Evolutionary conservation across 2,888 invertebrate species (phyloP), one percentile per base, ranked within the genome.

Genomic region (Eledona agricola): DNA sequence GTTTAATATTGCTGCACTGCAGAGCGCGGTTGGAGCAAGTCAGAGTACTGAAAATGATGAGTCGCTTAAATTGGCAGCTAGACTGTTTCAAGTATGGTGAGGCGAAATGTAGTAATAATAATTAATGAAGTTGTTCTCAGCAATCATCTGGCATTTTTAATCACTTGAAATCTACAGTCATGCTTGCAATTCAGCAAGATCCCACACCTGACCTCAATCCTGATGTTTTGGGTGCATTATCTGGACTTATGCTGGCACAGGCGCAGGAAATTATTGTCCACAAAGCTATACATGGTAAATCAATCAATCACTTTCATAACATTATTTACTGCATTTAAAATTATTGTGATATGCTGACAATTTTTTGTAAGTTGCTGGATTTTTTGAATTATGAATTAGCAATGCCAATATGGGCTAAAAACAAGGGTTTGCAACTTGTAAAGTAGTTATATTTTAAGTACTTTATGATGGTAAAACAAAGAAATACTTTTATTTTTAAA

Each of bases 241-340:
- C 90, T 40, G 82, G 89, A 32, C 79, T 99, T 35, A 96, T 97
- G 96, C 79, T 98, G 31, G 97, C 99, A 7, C 98, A 99, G 79
- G 98, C 96, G 4, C 99, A 99, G 78, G 99, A 99, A 79, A 90
- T 95, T 60, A 93, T 98, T 75, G 93, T 94, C 32, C 85, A 89
- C 71, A 99, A 99, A 80, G 96, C 97, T 38, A 89, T 92, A 59
- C 84, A 87, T 70, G 91, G 88, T 87, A 71, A 71, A 63, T n/a
- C n/a, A n/a, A n/a, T n/a, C n/a, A n/a, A n/a, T n/a, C n/a, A 20
- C 11, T 9, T 34, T 40, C 40, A 11, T 25, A 10, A 6, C 28
- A 3, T 9, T 11, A 7, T n/a, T n/a, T n/a, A n/a, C n/a, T n/a
- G n/a, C n/a, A n/a, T n/a, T n/a, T n/a, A n/a, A n/a, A n/a, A n/a